Evolutionary conservation across 2,797 vertebrate species (phyloP), one percentile per base, ranked within the genome.

Genomic region (Bovichtus diacanthus): DNA sequence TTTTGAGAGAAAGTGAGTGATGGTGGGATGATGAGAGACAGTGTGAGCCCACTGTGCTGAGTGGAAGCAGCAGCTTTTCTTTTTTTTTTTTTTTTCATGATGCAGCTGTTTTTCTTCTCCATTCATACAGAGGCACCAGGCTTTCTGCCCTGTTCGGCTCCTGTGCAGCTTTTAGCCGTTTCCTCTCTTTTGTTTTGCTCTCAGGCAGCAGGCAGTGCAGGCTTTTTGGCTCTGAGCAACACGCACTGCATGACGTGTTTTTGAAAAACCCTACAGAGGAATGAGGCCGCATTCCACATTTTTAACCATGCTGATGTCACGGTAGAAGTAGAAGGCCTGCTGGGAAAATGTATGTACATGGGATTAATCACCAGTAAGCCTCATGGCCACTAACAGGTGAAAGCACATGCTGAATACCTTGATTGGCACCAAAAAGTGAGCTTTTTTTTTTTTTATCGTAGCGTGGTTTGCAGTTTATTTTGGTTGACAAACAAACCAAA

Each of bases 91-190:
- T 47, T 88, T 88, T 76, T 76, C 76, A 74, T 91, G 91, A 92
- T 80, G 87, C 87, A 79, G 89, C 88, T 55, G 68, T 90, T 92
- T 88, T 63, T 62, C 55, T 36, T 21, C 66, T 76, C 78, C 84
- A 84, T 86, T 88, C 86, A 84, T 41, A 15, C 34, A 15, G 65
- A 38, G 60, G 29, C 78, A 36, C 18, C 56, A 0, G 74, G n/a
- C 76, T 31, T 62, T 23, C 69, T 46, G 61, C 38, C 38, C 68
- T 56, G 83, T 25, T 59, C 11, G 76, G 65, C 80, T 75, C 38
- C 68, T 62, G 67, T 64, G 69, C 79, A 74, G 76, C 67, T 58
- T 62, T 60, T 5, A 41, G 60, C 39, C 1, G 13, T 68, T 66
- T 72, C 74, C 78, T 59, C 72, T 70, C 77, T 72, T 85, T 89